Conservation (phyloP, 2,797 vertebrate genomes). For the Danio jaintianensis region DNA sequence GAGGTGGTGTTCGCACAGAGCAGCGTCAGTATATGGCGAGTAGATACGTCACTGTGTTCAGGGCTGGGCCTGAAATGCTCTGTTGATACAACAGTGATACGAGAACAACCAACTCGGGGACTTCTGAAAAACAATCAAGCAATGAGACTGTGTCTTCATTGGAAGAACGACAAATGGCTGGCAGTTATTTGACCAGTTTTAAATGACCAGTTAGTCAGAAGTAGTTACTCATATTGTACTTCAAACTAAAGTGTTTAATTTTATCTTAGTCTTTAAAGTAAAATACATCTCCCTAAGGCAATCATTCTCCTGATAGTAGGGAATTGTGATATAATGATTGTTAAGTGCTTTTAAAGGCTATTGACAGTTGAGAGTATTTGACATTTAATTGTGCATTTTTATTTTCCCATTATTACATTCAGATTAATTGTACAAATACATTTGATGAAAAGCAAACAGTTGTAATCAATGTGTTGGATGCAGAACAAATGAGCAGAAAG, state of each 20-base stretch:
- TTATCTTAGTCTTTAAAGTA: no score
- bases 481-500: no score
- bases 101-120: neutral
- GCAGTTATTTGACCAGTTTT: neutral
- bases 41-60: neutral
- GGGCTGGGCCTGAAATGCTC: neutral
- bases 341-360: neutral
- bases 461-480: no score
- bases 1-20: slow-evolving; percentile 25
- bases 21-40: neutral
- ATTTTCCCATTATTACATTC: neutral
- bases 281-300: no score
- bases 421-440: neutral
- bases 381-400: neutral
- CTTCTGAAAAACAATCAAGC: slow-evolving; percentile 8
- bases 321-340: neutral
- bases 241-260: neutral
- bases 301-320: neutral
- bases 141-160: neutral
- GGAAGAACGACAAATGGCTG: neutral
- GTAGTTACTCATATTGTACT: slow-evolving; percentile 5
- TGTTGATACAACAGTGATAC: neutral
- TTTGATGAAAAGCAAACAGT: no score
- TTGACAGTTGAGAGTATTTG: neutral
- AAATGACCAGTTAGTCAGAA: neutral